Evolutionary conservation across 2,113 vertebrate genomes (phyloP).

Genomic region (Hemichromis elongatus): DNA sequence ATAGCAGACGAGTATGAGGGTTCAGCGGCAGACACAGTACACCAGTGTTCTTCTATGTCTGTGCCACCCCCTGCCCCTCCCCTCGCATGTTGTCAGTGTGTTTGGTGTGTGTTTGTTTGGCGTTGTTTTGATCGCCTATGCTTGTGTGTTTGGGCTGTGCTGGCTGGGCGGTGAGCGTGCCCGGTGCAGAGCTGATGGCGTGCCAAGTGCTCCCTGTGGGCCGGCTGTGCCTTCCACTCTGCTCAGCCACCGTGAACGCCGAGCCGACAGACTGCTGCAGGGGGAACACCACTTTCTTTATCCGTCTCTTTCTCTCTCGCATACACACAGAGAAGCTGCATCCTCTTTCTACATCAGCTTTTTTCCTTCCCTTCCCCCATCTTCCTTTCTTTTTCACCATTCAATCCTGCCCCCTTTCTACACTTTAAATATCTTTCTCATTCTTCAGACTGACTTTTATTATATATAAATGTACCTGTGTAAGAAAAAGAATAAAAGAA

Average conservation of each 20-base stretch:
- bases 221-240: constrained; percentile 68
- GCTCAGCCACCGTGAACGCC: constrained; percentile 70
- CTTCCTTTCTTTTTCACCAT: not conserved
- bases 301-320: constrained; percentile 11
- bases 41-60: constrained; percentile 2
- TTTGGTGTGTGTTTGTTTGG: constrained; percentile 70
- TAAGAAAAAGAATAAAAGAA: not conserved
- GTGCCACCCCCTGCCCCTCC: not conserved
- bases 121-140: constrained; percentile 70
- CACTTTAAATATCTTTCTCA: not conserved
- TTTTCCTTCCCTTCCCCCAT: not conserved
- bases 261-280: constrained; percentile 70
- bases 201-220: constrained; percentile 75
- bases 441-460: not conserved
- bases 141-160: constrained; percentile 70
- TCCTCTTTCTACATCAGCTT: not conserved
- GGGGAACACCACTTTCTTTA: constrained; percentile 51
- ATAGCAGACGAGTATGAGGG: not conserved
- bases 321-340: constrained; percentile 8
- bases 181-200: constrained; percentile 69
- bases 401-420: not conserved
- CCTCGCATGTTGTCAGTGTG: constrained; percentile 52
- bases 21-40: not conserved
- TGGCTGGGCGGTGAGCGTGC: constrained; percentile 54
- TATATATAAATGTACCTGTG: not conserved